These are phyloP conservation scores for Synergus japonicus DNA, from an alignment of 2,888 invertebrate genomes.

Conservation along the genomic window DNA sequence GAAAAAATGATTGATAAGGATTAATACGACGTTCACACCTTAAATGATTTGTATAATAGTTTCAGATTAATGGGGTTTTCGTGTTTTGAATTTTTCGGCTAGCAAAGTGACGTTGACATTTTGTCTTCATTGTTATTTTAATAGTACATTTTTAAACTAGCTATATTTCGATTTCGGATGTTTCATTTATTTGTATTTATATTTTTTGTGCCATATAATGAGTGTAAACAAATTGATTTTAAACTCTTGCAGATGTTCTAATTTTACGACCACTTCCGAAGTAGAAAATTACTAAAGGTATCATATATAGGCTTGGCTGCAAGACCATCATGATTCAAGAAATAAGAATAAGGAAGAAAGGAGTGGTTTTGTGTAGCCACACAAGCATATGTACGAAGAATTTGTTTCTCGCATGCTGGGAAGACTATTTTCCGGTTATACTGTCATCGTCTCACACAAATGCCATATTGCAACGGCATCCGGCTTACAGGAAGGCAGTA, in stretches of 20 bases:
- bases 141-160: neutral
- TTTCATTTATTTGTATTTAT: no score
- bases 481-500: conserved; percentile 28
- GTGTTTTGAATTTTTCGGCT: neutral
- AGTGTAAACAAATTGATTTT: no score
- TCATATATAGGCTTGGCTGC: neutral
- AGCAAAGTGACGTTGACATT: neutral
- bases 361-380: conserved; percentile 13
- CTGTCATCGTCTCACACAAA: conserved; percentile 17
- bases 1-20: conserved; percentile 35
- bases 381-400: conserved; percentile 22
- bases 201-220: no score
- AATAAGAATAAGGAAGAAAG: conserved; percentile 37
- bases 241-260: neutral
- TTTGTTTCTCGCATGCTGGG: conserved; percentile 23
- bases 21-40: conserved; percentile 24
- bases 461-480: conserved; percentile 36
- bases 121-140: neutral
- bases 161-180: no score
- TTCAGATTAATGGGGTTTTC: neutral
- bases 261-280: neutral
- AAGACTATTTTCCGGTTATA: conserved; percentile 31
- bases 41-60: conserved; percentile 21
- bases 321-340: conserved; percentile 20
- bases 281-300: conserved; percentile 1